Base-by-base conservation (phyloP, 1,140 invertebrate species). In the Habropoda laboriosa region DNA sequence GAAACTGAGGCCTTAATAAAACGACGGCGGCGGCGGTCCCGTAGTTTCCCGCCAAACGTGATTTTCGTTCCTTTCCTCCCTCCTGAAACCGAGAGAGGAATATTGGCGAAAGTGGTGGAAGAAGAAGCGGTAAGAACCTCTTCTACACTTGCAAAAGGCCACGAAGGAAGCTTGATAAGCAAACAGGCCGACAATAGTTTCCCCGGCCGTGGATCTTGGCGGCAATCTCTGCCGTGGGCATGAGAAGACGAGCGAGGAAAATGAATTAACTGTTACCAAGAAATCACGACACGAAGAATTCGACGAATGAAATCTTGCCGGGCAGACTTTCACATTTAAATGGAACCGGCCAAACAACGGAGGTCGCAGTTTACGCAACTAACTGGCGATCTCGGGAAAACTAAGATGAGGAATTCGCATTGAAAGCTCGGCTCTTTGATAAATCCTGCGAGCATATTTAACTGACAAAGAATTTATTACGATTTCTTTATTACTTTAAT, bases 201-300 rank as follows among this genome's bases (percentile, higher is more conserved):
- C 45, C 47, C 79, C 18, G 58, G 45, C 55, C n/a, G 63, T 21
- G 42, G 61, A 72, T 85, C 77, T 77, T 63, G 61, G 60, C 78
- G 67, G 68, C 79, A 85, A 85, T 73, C 64, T 73, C 64, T 85
- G 79, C 66, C 51, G 77, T 55, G 45, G 42, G 10, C 63, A 55
- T 67, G 68, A 61, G 60, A 47, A 47, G 83, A 78, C 60, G 57
- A 58, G 63, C 68, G 53, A 74, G 74, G 79, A 87, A 81, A 84
- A 88, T 86, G 86, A 88, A 87, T 88, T 87, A 87, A 87, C 81
- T 57, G 64, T 83, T 86, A 84, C 64, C 77, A 68, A 79, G 81
- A 87, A 87, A 87, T 88, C 79, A 88, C 79, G 68, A 51, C 75
- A 79, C 74, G 38, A 58, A 72, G 60, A 79, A 77, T 80, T 51